Evolutionary conservation across 2,888 invertebrate genomes (phyloP).

Genomic region (Metalampra italica): DNA sequence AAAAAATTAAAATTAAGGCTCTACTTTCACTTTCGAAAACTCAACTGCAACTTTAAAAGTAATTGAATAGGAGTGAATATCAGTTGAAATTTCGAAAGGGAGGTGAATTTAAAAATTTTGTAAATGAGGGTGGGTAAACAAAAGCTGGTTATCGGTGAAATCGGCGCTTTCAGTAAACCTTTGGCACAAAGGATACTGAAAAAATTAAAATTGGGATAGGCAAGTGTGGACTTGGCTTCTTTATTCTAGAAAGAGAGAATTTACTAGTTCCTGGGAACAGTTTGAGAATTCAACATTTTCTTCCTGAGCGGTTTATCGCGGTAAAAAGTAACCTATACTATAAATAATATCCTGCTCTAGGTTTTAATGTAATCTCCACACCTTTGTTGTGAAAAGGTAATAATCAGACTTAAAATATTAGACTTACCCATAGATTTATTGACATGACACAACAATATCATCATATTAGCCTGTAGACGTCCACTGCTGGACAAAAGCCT

Average conservation of each 20-base stretch:
- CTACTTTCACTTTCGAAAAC: background rate
- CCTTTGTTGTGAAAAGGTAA: background rate
- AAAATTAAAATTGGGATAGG: background rate
- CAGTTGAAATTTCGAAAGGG: constrained; percentile 1
- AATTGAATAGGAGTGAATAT: constrained; percentile 4
- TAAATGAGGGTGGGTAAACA: constrained; percentile 24
- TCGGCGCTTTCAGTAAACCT: background rate
- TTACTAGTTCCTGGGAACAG: no score
- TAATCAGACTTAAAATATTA: background rate
- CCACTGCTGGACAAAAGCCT: no score
- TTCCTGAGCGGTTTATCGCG: no score
- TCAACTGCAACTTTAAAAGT: background rate
- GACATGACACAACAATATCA: no score
- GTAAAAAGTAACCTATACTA: background rate
- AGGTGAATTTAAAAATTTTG: constrained; percentile 16
- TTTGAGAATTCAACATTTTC: background rate
- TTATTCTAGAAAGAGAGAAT: background rate
- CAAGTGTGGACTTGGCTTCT: background rate
- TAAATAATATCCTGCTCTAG: background rate
- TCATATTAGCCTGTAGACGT: no score
- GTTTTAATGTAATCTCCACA: background rate
- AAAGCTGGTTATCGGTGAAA: constrained; percentile 17
- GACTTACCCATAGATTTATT: no score
- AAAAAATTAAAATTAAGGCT: constrained; percentile 24
- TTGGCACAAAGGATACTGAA: background rate